Conservation (phyloP, 2,113 vertebrate species). For the Perca fluviatilis region DNA sequence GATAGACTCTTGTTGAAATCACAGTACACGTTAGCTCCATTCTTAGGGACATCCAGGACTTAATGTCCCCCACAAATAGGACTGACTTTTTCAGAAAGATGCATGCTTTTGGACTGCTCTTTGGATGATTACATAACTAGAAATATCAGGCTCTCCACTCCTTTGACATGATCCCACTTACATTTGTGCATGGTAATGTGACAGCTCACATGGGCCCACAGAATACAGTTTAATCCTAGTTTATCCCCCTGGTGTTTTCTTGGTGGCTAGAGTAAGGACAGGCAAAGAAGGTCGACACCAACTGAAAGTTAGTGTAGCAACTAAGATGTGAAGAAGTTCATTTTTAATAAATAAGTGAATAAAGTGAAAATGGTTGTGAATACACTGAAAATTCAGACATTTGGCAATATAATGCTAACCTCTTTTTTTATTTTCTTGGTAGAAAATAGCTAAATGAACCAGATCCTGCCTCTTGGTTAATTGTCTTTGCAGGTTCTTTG, state of each 20-base stretch:
- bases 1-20: not conserved
- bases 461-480: slow-evolving; percentile 25
- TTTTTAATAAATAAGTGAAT: slow-evolving; percentile 32
- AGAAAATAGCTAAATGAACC: not conserved
- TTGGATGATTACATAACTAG: slow-evolving; percentile 24
- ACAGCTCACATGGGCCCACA: slow-evolving; percentile 33
- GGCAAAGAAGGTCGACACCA: slow-evolving; percentile 31
- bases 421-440: slow-evolving; percentile 17
- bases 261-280: slow-evolving; percentile 13
- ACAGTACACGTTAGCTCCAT: not conserved
- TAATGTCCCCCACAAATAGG: slow-evolving; percentile 34
- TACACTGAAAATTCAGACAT: slow-evolving; percentile 16
- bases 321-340: slow-evolving; percentile 25
- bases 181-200: slow-evolving; percentile 42
- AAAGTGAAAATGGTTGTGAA: slow-evolving; percentile 40
- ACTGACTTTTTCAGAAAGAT: slow-evolving; percentile 30
- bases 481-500: slow-evolving; percentile 29
- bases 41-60: slow-evolving; percentile 26
- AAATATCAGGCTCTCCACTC: slow-evolving; percentile 39
- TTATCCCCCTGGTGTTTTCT: slow-evolving; percentile 38
- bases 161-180: slow-evolving; percentile 55
- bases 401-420: slow-evolving; percentile 12
- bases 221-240: slow-evolving; percentile 55
- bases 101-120: slow-evolving; percentile 15
- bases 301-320: slow-evolving; percentile 37